phyloP scores from a whole-genome alignment of 2,888 invertebrate species.

The Aplocera efformata region DNA sequence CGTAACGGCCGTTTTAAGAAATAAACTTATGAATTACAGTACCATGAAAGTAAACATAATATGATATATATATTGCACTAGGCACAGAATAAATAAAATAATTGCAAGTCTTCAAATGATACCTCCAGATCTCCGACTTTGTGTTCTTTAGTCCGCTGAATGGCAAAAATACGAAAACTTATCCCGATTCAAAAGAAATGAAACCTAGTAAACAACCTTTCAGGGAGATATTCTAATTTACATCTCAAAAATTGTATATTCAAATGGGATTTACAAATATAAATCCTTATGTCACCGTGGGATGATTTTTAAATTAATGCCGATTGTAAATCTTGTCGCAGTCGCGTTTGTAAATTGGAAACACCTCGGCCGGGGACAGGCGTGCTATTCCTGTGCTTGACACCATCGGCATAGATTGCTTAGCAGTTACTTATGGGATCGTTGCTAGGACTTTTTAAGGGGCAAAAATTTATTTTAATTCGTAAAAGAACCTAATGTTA shows the following conservation, averaged over 20 bases:
- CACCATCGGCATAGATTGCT: slow-evolving; percentile 40
- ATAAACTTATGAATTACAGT: no score
- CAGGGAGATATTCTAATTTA: slow-evolving; percentile 15
- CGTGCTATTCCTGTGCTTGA: slow-evolving; percentile 72
- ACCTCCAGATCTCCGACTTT: no score
- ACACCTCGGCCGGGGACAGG: slow-evolving; percentile 61
- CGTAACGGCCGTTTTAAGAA: no score
- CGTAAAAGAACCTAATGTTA: no score
- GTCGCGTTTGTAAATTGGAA: slow-evolving; percentile 66
- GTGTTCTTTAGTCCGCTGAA: no score
- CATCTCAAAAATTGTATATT: slow-evolving; percentile 24
- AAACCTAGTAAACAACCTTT: not conserved
- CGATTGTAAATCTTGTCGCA: slow-evolving; percentile 63
- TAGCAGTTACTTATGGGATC: slow-evolving; percentile 4
- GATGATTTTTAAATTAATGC: slow-evolving; percentile 66
- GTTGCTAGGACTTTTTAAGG: not conserved
- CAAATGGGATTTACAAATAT: slow-evolving; percentile 53
- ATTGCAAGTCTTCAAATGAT: no score
- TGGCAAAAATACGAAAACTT: no score
- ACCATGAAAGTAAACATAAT: no score
- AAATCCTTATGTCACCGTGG: slow-evolving; percentile 57
- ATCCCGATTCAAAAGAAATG: slow-evolving; percentile 6
- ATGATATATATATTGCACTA: no score
- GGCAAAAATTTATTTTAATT: no score
- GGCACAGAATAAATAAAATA: no score